phyloP scores from a whole-genome alignment of 2,888 invertebrate species.

The Molorchus minor region DNA sequence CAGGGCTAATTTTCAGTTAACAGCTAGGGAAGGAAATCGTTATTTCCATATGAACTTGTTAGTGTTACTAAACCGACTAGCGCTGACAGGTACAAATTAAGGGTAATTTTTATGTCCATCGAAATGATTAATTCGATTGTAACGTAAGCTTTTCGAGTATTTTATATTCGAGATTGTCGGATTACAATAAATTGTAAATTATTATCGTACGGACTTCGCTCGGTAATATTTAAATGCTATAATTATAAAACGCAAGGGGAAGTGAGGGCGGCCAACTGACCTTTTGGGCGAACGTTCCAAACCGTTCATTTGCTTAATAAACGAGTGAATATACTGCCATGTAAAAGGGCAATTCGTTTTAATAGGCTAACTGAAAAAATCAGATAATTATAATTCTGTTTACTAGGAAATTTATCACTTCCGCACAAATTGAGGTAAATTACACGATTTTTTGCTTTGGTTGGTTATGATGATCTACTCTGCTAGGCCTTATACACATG shows the following conservation, averaged over 20 bases:
- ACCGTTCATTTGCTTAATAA: too few species aligned
- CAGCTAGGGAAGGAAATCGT: constrained; percentile 22
- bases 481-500: too few species aligned
- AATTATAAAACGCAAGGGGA: constrained; percentile 1
- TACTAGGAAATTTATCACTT: too few species aligned
- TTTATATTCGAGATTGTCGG: constrained; percentile 26
- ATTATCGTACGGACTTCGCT: constrained; percentile 8
- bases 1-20: constrained; percentile 9
- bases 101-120: constrained; percentile 42
- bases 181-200: constrained; percentile 11
- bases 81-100: constrained; percentile 46
- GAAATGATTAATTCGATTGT: constrained; percentile 42
- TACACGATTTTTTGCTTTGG: too few species aligned
- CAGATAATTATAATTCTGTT: too few species aligned
- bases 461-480: too few species aligned
- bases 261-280: background rate
- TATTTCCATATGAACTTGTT: constrained; percentile 41
- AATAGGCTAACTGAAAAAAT: too few species aligned
- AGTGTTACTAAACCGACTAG: constrained; percentile 37
- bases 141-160: constrained; percentile 20
- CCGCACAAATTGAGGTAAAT: too few species aligned
- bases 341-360: too few species aligned
- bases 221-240: constrained; percentile 9
- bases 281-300: too few species aligned
- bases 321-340: too few species aligned